Conservation (phyloP, 2,797 vertebrate genomes). For the Acrocephalus scirpaceus region DNA sequence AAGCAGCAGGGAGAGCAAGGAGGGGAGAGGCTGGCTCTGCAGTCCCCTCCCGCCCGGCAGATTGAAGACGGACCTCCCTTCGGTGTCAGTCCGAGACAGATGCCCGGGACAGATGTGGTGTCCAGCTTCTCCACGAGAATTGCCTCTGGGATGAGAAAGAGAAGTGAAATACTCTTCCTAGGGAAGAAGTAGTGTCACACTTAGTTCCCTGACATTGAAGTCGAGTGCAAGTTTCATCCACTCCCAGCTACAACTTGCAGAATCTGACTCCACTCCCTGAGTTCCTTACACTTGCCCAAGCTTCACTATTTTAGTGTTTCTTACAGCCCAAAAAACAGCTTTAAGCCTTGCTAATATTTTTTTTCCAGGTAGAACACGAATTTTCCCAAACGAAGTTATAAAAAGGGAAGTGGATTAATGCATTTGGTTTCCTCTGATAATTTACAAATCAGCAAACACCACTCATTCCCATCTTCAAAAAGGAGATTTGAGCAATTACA, state of each 20-base stretch:
- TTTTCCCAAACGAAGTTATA: neutral
- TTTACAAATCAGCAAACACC: neutral
- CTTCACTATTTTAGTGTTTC: neutral
- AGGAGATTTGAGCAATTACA: neutral
- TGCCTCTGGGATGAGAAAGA: neutral
- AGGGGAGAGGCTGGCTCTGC: neutral
- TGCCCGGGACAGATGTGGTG: neutral
- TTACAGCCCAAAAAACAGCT: neutral
- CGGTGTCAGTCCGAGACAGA: neutral
- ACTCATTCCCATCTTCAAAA: neutral
- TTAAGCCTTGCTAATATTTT: neutral
- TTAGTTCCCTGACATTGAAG: neutral
- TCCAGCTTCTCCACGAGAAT: neutral
- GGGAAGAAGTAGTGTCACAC: neutral
- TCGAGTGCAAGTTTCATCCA: neutral
- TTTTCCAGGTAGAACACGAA: neutral
- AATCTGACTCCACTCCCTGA: neutral
- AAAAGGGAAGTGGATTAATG: neutral
- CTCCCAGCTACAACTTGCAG: neutral
- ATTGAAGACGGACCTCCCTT: neutral
- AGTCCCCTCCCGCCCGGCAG: neutral
- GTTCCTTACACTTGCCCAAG: neutral
- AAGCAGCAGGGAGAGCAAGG: constrained; percentile 55
- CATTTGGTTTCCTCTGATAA: neutral
- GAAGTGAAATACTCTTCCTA: neutral